Evolutionary conservation across 2,797 vertebrate genomes (phyloP).

Genomic region (Dallia pectoralis): DNA sequence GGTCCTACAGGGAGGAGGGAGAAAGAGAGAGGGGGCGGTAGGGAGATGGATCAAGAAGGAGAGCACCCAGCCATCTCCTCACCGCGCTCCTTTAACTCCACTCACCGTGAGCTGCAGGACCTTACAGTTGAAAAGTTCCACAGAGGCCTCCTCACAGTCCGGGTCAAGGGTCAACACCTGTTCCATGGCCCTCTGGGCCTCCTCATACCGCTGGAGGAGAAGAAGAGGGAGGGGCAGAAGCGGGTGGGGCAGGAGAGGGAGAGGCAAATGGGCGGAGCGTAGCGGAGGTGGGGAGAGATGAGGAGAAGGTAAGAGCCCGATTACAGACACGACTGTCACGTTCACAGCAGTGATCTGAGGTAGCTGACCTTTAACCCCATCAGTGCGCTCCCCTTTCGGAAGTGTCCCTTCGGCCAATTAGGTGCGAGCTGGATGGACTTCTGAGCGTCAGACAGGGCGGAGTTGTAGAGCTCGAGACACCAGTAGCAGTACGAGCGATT

Average conservation of each 20-base stretch:
- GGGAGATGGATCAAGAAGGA: not conserved
- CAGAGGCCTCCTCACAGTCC: conserved; percentile 66
- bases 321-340: not conserved
- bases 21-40: not conserved
- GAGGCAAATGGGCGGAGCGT: not conserved
- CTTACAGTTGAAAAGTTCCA: conserved; percentile 63
- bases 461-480: conserved; percentile 63
- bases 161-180: conserved; percentile 69
- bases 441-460: conserved; percentile 68
- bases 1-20: conserved; percentile 42
- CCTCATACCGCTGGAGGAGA: conserved; percentile 56
- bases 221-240: too few relatives aligned
- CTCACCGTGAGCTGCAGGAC: conserved; percentile 71
- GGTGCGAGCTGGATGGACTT: conserved; percentile 69
- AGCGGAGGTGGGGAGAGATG: not conserved
- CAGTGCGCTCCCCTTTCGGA: conserved; percentile 73
- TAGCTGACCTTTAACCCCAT: conserved; percentile 70
- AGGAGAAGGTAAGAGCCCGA: not conserved
- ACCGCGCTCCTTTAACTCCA: not conserved
- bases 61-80: too few relatives aligned
- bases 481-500: conserved; percentile 75
- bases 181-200: conserved; percentile 71
- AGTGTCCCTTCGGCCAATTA: conserved; percentile 73
- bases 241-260: not conserved
- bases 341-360: not conserved